These are phyloP conservation scores for Lycocerus yunnanus DNA, from an alignment of 2,888 invertebrate genomes.

Conservation along the genomic window DNA sequence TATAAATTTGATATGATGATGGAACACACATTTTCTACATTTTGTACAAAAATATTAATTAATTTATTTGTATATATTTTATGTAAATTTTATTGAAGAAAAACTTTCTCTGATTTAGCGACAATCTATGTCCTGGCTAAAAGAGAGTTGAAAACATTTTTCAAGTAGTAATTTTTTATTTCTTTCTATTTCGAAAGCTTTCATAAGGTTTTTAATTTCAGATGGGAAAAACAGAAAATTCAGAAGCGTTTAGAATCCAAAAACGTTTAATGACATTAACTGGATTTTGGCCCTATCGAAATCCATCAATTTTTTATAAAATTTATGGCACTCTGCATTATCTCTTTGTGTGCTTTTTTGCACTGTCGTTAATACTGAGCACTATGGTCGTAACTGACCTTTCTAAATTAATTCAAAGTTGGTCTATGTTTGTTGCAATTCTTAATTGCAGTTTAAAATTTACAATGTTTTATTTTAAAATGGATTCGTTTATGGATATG, in stretches of 20 bases:
- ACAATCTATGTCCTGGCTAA: too few species aligned
- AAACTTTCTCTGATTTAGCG: too few species aligned
- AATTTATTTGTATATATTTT: too few species aligned
- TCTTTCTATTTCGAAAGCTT: not conserved
- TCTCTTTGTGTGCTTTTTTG: not conserved
- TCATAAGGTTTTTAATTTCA: not conserved
- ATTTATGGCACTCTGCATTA: slow-evolving; percentile 8
- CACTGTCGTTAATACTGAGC: slow-evolving; percentile 8
- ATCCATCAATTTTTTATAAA: slow-evolving; percentile 1
- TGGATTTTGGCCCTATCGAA: slow-evolving; percentile 15
- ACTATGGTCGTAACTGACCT: slow-evolving; percentile 6
- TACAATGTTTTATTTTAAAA: slow-evolving; percentile 16
- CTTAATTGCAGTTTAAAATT: slow-evolving; percentile 19
- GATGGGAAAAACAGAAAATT: slow-evolving; percentile 10
- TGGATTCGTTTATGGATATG: slow-evolving; percentile 12
- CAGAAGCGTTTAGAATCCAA: slow-evolving; percentile 14
- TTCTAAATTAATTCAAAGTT: slow-evolving; percentile 15
- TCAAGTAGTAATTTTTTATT: too few species aligned
- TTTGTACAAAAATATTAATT: too few species aligned
- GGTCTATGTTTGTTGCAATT: slow-evolving; percentile 15
- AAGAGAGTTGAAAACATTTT: too few species aligned
- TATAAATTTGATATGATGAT: too few species aligned
- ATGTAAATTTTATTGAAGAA: too few species aligned
- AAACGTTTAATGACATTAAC: slow-evolving; percentile 15
- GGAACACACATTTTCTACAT: too few species aligned